Evolutionary conservation across 1,140 invertebrate genomes (phyloP), one percentile per base, ranked within the genome.

Genomic region (Gryon sp.): DNA sequence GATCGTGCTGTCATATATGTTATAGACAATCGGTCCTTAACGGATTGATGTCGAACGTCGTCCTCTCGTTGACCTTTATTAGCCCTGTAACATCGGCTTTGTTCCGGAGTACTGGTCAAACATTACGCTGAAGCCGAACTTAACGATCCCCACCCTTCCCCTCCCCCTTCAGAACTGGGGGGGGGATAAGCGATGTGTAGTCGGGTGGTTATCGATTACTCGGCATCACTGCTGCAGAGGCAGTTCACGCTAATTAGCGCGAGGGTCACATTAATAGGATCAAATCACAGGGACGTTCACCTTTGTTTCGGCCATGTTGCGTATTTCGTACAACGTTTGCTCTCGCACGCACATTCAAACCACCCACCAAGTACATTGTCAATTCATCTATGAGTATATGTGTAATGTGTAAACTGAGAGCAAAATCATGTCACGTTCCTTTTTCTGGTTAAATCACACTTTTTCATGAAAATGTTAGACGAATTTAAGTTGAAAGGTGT

Each of bases 231-330:
- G 74, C 76, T 76, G 76, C 81, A 81, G n/a, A n/a, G n/a, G 78
- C 82, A 83, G 80, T 82, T 81, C 78, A 83, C 82, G 79, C 82
- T 83, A 83, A 83, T 83, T 83, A 83, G 80, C 80, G 76, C 79
- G 77, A 81, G 79, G 79, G 77, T 81, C 74, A 78, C 80, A 83
- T 83, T 83, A 83, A 82, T 83, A 80, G 79, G 80, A 83, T 83
- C 80, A 82, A 83, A 82, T 83, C 80, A 80, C 81, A 79, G 81
- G 80, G 78, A 80, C 81, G 78, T 81, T 81, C 76, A 83, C 81
- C 81, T 80, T 81, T 82, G 81, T 82, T 82, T 82, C 78, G 72
- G 75, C 72, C 73, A 72, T 76, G 76, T 79, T 79, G 78, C 74
- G 78, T 79, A 79, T 79, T 79, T 79, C 63, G 78, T 76, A 76